Evolutionary conservation across 2,888 invertebrate species (phyloP).

Genomic region (Athrips mouffetella): DNA sequence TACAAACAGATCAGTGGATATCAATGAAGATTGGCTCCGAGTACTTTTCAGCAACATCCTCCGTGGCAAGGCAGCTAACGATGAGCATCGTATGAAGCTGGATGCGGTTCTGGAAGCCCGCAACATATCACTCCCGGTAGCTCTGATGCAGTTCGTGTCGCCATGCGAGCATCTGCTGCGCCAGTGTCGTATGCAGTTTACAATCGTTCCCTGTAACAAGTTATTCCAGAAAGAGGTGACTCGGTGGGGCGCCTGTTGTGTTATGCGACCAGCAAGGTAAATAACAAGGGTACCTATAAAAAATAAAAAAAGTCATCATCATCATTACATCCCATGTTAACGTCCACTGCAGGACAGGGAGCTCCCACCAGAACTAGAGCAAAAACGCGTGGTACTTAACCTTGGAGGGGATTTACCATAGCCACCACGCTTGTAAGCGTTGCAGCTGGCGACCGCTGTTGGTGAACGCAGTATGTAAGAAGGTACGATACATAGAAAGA

Average conservation of each 20-base stretch:
- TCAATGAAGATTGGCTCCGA: slow-evolving; percentile 29
- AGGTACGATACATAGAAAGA: too few relatives aligned
- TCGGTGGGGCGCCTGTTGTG: slow-evolving; percentile 53
- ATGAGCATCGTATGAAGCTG: slow-evolving; percentile 35
- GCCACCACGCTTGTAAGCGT: too few relatives aligned
- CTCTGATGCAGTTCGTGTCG: slow-evolving; percentile 39
- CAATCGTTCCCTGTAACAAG: slow-evolving; percentile 37
- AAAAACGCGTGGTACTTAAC: too few relatives aligned
- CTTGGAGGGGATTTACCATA: too few relatives aligned
- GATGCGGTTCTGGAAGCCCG: slow-evolving; percentile 37
- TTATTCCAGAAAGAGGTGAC: slow-evolving; percentile 49
- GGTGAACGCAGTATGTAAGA: too few relatives aligned
- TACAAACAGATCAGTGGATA: not conserved
- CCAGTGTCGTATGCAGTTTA: slow-evolving; percentile 49
- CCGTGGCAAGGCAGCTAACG: slow-evolving; percentile 31
- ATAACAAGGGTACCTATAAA: too few relatives aligned
- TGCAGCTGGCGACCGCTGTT: too few relatives aligned
- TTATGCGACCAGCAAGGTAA: slow-evolving; percentile 45
- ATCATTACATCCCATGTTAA: too few relatives aligned
- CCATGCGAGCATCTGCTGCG: slow-evolving; percentile 39
- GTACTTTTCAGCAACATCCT: slow-evolving; percentile 34
- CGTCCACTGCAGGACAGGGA: too few relatives aligned
- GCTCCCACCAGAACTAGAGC: too few relatives aligned
- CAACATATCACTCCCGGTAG: slow-evolving; percentile 39
- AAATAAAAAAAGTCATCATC: too few relatives aligned